A percentile compares a stretch with the other conserved stretches of the same genome.
Evolutionary conservation across 1,140 invertebrate genomes (phyloP).

Genomic region (Orius laevigatus): DNA sequence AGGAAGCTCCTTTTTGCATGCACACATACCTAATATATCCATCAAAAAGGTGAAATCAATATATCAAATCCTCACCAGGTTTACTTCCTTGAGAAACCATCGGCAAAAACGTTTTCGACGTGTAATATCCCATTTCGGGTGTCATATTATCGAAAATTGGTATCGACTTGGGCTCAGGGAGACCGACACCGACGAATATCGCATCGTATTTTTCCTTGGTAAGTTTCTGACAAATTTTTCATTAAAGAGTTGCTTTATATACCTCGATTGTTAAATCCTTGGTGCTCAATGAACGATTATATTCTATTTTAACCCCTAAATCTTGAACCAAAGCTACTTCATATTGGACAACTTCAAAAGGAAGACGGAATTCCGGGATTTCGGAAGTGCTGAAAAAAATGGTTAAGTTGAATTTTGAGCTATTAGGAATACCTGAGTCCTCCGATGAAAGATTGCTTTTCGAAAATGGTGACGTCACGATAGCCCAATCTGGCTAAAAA

Average conservation of each 20-base stretch:
- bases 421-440: conserved; percentile 53
- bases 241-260: conserved; percentile 18
- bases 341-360: conserved; percentile 82
- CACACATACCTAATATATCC: conserved; percentile 32
- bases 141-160: conserved; percentile 66
- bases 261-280: conserved; percentile 58
- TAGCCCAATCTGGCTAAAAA: conserved; percentile 89
- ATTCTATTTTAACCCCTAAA: conserved; percentile 75
- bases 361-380: conserved; percentile 92
- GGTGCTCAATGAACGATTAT: conserved; percentile 39
- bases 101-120: conserved; percentile 88
- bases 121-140: conserved; percentile 75
- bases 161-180: conserved; percentile 74
- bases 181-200: conserved; percentile 86
- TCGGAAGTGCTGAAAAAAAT: conserved; percentile 61
- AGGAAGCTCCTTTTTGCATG: conserved; percentile 59
- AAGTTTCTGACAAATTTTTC: conserved; percentile 36
- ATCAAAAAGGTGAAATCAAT: background rate
- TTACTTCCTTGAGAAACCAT: conserved; percentile 76
- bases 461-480: conserved; percentile 78
- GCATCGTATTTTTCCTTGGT: conserved; percentile 52
- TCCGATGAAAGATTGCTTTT: conserved; percentile 72
- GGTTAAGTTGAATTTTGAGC: conserved; percentile 5
- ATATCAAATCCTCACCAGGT: conserved; percentile 35
- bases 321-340: conserved; percentile 84